phyloP scores from a whole-genome alignment of 2,888 invertebrate species.

The Ditula angustiorana region DNA sequence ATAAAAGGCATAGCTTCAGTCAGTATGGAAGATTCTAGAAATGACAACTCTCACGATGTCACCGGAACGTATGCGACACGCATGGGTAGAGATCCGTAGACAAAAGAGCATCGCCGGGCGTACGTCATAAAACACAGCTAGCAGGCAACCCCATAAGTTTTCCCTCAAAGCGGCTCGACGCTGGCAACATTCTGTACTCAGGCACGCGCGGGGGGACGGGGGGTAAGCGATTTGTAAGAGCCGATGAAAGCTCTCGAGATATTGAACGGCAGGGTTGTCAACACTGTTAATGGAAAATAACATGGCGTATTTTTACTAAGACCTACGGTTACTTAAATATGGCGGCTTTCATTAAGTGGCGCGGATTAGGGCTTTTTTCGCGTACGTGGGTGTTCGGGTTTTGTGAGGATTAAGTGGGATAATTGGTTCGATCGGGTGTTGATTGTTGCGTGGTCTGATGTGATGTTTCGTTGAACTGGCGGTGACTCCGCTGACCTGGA shows the following conservation, averaged over 20 bases:
- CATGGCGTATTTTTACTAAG: constrained; percentile 48
- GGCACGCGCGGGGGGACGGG: constrained; percentile 53
- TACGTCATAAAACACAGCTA: constrained; percentile 30
- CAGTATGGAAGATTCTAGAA: not conserved
- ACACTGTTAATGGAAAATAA: constrained; percentile 60
- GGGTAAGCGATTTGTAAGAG: constrained; percentile 79
- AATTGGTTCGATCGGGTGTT: constrained; percentile 60
- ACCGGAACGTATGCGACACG: not conserved
- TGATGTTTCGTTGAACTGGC: not conserved
- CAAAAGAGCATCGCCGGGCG: constrained; percentile 19
- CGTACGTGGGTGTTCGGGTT: constrained; percentile 59
- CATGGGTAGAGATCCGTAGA: constrained; percentile 6
- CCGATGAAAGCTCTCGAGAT: constrained; percentile 79
- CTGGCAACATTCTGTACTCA: constrained; percentile 42
- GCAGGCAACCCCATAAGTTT: constrained; percentile 62
- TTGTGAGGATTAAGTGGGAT: constrained; percentile 63
- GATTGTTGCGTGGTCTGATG: constrained; percentile 65
- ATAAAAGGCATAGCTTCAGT: not conserved
- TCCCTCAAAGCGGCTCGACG: constrained; percentile 56
- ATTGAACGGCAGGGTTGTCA: constrained; percentile 75
- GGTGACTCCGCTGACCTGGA: constrained; percentile 9
- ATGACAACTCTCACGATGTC: not conserved
- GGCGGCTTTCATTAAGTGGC: constrained; percentile 46
- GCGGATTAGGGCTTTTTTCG: constrained; percentile 55
- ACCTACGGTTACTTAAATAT: constrained; percentile 48